Conservation (phyloP, 1,140 invertebrate species). For the Delia radicum region DNA sequence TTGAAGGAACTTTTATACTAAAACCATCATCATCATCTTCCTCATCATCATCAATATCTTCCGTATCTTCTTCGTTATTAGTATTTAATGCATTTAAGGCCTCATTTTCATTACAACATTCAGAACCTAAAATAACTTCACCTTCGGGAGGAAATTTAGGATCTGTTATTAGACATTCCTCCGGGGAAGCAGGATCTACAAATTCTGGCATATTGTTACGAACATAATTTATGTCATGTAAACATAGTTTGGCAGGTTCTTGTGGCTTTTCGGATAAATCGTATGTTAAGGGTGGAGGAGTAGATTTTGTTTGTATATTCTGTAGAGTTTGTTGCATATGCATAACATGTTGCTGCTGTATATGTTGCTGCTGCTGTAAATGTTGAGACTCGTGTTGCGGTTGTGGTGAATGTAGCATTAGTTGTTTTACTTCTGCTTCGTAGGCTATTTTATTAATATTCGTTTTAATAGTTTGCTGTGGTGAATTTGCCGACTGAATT, state of each 20-base stretch:
- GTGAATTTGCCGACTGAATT: neutral
- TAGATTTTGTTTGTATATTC: constrained; percentile 24
- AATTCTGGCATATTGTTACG: neutral
- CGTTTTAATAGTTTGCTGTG: neutral
- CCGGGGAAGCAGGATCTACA: neutral
- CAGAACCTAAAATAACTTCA: neutral
- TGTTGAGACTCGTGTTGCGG: constrained; percentile 28
- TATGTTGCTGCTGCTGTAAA: constrained; percentile 49
- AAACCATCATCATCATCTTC: constrained; percentile 51
- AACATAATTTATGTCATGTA: constrained; percentile 8
- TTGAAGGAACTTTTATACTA: constrained; percentile 47
- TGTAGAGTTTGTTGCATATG: constrained; percentile 44
- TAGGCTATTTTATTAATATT: constrained; percentile 34
- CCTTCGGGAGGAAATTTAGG: neutral
- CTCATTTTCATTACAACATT: neutral
- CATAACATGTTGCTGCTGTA: constrained; percentile 36
- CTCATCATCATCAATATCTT: constrained; percentile 32
- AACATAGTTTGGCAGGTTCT: neutral
- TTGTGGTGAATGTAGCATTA: constrained; percentile 49
- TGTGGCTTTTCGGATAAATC: neutral
- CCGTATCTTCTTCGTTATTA: constrained; percentile 10
- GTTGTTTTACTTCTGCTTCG: constrained; percentile 40
- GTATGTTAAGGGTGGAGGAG: constrained; percentile 20
- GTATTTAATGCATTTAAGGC: neutral
- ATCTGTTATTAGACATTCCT: neutral